Evolutionary conservation across 2,113 vertebrate genomes (phyloP), one percentile per base, ranked within the genome.

Genomic region (Conger conger): DNA sequence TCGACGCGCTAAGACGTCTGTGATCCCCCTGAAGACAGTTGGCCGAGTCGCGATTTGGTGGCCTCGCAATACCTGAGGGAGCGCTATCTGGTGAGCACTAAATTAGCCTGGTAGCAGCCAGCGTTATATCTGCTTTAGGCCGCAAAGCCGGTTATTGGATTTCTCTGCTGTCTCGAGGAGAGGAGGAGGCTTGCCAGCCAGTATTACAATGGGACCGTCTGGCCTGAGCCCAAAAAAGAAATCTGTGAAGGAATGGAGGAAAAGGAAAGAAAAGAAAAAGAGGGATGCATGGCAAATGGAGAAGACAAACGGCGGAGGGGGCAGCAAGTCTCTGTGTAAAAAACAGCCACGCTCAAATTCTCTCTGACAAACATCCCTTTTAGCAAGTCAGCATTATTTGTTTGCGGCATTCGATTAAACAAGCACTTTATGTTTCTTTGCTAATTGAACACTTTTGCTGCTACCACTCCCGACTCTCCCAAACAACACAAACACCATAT

Each of bases 231-330:
- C n/a, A n/a, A 50, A 2, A 42, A 63, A 30, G 33, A 84, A 20
- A 0, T 53, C 37, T 60, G 83, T 78, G 76, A 84, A 78, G 83
- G 83, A 84, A 84, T 84, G 45, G 76, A 84, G 76, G 73, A 11
- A 7, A 36, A 77, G 11, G 7, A 73, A 27, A 33, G 27, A 73
- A 13, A 73, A 13, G n/a, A 23, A 77, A 13, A 4, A 73, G 68
- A 73, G 3, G 68, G 68, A 73, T 23, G n/a, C 27, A 18, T 9
- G 3, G 68, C 4, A n/a, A 73, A 0, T 33, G n/a, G n/a, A 30
- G 57, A 20, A 63, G 57, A 33, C 20, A 13, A 73, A 27, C 27
- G 11, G n/a, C 33, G 68, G n/a, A 33, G 68, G n/a, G 20, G n/a
- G 9, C 27, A 33, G 57, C 3, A 23, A 27, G 23, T 23, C 8